Evolutionary conservation across 2,888 invertebrate genomes (phyloP).

Genomic region (Tuta absoluta): DNA sequence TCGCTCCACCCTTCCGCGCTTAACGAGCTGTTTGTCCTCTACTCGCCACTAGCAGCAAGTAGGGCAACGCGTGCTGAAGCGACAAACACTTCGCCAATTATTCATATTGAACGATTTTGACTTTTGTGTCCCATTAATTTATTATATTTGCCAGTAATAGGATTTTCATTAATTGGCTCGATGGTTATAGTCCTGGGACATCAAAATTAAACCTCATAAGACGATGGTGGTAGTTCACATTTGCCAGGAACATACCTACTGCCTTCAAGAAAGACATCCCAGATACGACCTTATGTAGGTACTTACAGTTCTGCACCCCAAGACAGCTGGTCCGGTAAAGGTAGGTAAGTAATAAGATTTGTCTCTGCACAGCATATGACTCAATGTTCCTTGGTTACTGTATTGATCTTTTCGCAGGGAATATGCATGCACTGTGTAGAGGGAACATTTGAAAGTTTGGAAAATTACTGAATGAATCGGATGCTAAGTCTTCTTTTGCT

Average conservation of each 20-base stretch:
- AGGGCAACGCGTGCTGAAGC: conserved; percentile 45
- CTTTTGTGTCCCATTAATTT: conserved; percentile 18
- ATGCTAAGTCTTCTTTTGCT: not conserved
- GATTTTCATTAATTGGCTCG: not conserved
- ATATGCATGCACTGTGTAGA: conserved; percentile 9
- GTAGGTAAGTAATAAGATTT: not conserved
- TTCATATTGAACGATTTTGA: conserved; percentile 17
- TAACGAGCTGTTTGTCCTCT: conserved; percentile 81
- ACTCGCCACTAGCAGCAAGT: conserved; percentile 59
- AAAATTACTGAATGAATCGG: not conserved
- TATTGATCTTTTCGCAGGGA: conserved; percentile 19
- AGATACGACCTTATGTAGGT: no score
- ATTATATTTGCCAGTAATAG: not conserved
- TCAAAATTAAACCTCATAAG: not conserved
- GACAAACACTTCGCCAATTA: conserved; percentile 23
- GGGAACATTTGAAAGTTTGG: conserved; percentile 12
- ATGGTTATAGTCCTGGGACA: not conserved
- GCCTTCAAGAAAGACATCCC: not conserved
- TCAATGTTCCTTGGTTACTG: conserved; percentile 11
- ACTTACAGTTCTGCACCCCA: not conserved
- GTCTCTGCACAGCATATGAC: not conserved
- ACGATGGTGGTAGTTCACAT: not conserved
- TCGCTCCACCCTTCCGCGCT: conserved; percentile 79
- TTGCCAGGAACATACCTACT: not conserved
- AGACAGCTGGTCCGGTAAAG: not conserved